A percentile compares a stretch with the other conserved stretches of the same genome.
Evolutionary conservation across 1,140 invertebrate genomes (phyloP).

Genomic region (Ladona fulva): DNA sequence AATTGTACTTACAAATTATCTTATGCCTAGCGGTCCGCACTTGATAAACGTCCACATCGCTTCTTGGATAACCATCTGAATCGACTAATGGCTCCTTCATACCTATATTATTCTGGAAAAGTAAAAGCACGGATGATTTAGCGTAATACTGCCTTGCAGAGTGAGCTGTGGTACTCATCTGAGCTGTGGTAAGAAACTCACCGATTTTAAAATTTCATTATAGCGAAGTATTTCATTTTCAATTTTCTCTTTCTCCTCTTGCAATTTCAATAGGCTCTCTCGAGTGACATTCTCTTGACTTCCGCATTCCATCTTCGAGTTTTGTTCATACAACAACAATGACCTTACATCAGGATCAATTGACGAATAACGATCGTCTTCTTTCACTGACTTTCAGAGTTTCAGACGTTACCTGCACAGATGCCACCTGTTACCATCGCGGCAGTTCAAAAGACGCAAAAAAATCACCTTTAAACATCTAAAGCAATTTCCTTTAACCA

Average conservation of each 20-base stretch:
- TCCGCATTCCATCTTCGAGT: too few relatives aligned
- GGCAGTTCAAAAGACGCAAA: too few relatives aligned
- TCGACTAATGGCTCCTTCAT: conserved; percentile 84
- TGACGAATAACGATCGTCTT: too few relatives aligned
- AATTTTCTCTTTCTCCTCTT: neutral
- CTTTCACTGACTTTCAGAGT: too few relatives aligned
- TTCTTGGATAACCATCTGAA: conserved; percentile 72
- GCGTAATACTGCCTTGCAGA: neutral
- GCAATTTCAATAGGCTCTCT: neutral
- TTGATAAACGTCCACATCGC: conserved; percentile 85
- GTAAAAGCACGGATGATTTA: neutral
- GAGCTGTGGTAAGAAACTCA: neutral
- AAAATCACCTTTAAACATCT: too few relatives aligned
- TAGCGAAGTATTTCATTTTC: neutral
- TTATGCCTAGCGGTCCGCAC: conserved; percentile 75
- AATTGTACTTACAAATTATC: conserved; percentile 68
- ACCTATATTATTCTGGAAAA: conserved; percentile 65
- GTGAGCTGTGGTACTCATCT: neutral
- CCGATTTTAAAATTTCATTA: neutral
- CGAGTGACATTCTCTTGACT: neutral
- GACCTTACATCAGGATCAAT: too few relatives aligned
- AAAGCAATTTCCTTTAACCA: too few relatives aligned
- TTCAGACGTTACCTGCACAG: too few relatives aligned
- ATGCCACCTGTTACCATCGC: too few relatives aligned
- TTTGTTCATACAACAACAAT: too few relatives aligned